Evolutionary conservation across 2,888 invertebrate species (phyloP).

Genomic region (Ornithoptera priamus): DNA sequence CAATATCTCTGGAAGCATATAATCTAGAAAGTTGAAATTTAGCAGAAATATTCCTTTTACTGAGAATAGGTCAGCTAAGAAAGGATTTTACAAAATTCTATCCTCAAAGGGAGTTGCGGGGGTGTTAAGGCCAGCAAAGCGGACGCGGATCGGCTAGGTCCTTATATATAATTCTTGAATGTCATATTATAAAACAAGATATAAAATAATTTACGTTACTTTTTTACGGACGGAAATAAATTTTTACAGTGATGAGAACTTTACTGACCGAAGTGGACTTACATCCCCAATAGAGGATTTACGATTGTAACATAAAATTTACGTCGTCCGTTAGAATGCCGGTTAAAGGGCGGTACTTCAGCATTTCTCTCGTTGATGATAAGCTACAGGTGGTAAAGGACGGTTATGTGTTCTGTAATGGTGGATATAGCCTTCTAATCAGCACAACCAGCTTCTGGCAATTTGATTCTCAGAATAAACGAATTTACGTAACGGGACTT

Average conservation of each 20-base stretch:
- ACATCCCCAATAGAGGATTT: constrained; percentile 21
- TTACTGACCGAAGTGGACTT: constrained; percentile 24
- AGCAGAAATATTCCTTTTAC: too few relatives aligned
- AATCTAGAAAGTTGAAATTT: background rate
- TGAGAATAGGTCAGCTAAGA: too few relatives aligned
- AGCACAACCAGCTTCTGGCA: background rate
- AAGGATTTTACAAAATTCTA: too few relatives aligned
- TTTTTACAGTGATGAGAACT: constrained; percentile 24
- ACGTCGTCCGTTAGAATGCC: constrained; percentile 15
- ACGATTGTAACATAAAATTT: constrained; percentile 21
- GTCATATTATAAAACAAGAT: background rate
- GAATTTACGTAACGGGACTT: too few relatives aligned
- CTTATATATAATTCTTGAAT: background rate
- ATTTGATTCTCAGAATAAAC: too few relatives aligned
- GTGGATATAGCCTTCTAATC: background rate
- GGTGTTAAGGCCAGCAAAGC: too few relatives aligned
- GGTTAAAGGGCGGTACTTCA: constrained; percentile 14
- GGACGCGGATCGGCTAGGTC: background rate
- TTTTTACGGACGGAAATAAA: constrained; percentile 18
- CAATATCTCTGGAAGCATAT: too few relatives aligned
- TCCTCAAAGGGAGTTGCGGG: too few relatives aligned
- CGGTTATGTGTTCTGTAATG: background rate
- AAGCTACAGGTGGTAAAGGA: constrained; percentile 2
- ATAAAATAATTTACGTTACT: background rate
- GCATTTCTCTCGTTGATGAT: background rate